Evolutionary conservation across 2,113 vertebrate genomes (phyloP), one percentile per base, ranked within the genome.

Genomic region (Parus major): DNA sequence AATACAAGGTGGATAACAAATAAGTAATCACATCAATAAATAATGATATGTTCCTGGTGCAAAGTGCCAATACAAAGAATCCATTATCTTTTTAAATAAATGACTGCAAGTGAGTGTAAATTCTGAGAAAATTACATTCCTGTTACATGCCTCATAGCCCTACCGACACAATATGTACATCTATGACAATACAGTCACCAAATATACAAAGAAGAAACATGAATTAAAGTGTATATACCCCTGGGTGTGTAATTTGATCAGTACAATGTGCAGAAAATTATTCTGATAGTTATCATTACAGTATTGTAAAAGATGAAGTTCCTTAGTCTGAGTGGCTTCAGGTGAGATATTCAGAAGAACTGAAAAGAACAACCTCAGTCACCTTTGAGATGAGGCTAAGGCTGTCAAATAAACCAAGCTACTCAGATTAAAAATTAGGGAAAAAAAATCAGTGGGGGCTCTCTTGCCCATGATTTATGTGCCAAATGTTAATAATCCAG

Each of bases 121-220:
- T 98, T 98, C 95, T 97, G 98, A 98, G 98, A 98, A 98, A 98
- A 98, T 98, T 98, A 98, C 98, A 98, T 98, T 98, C 98, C 98
- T 98, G 98, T 97, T 98, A 99, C 98, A 99, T 98, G 98, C 98
- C 98, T 98, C 98, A 98, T 98, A 98, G 98, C 98, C 98, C 99
- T 99, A 99, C 98, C 96, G 97, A 99, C 98, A 99, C 98, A 98
- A 97, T 99, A 99, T 99, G 98, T 99, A 99, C 99, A 99, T 98
- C 99, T 99, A 99, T 99, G 99, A 99, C 99, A 98, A 98, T 98
- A 99, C 99, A 98, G 98, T 99, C 99, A 99, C 99, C 98, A 98
- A 99, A 99, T 99, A 98, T 99, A 99, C 98, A 99, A 99, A 99
- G 97, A 98, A 98, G 97, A 98, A 98, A 99, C 98, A 98, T 98